A percentile compares a stretch with the other conserved stretches of the same genome.
phyloP scores from a whole-genome alignment of 2,113 vertebrate species.

The Megaceryle maxima region DNA sequence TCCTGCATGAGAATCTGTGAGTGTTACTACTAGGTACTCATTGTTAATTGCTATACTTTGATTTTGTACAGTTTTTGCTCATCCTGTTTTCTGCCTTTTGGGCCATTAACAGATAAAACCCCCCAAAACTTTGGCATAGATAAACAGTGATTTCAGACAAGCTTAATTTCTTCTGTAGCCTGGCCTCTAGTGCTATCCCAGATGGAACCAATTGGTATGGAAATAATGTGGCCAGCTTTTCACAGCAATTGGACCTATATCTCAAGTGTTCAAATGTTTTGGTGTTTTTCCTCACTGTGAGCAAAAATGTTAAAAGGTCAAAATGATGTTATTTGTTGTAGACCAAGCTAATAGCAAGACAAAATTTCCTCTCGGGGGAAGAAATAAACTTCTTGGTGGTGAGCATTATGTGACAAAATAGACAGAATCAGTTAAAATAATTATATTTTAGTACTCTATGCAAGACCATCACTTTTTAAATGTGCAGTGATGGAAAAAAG shows the following conservation, averaged over 20 bases:
- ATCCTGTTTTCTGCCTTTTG: neutral
- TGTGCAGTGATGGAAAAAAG: neutral
- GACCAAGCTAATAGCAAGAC: neutral
- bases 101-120: neutral
- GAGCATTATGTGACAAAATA: neutral
- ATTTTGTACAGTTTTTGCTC: neutral
- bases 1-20: neutral
- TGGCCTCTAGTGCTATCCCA: neutral
- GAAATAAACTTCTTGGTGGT: neutral
- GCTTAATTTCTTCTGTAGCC: neutral
- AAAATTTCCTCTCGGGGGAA: neutral
- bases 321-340: neutral
- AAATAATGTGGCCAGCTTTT: neutral
- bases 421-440: neutral
- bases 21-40: neutral
- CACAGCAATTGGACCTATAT: neutral
- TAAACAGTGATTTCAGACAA: neutral
- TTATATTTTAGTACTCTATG: neutral
- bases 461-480: neutral
- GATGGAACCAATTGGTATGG: neutral
- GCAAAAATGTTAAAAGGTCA: neutral
- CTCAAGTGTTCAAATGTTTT: neutral
- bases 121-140: neutral
- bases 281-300: neutral
- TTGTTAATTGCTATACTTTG: neutral